Conservation (phyloP, 1,140 invertebrate species). For the Agrilus planipennis region DNA sequence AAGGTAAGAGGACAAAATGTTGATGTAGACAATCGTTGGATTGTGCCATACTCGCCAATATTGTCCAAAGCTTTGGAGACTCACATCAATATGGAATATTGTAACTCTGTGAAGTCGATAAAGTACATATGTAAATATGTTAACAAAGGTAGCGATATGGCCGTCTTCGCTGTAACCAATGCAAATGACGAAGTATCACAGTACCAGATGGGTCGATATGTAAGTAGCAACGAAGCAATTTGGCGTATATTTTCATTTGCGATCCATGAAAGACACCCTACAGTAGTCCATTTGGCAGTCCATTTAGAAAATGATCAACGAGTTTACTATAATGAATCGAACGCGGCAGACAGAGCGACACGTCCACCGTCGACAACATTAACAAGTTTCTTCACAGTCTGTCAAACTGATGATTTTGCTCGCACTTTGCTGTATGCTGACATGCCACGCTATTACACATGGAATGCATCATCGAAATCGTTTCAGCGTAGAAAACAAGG, state of each 20-base stretch:
- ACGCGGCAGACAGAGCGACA: slow-evolving; percentile 17
- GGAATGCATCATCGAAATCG: slow-evolving; percentile 19
- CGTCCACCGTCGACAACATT: slow-evolving; percentile 32
- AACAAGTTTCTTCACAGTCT: slow-evolving; percentile 32
- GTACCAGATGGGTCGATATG: slow-evolving; percentile 34
- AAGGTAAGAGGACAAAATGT: slow-evolving; percentile 17
- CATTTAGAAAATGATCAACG: slow-evolving; percentile 35
- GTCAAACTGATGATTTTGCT: slow-evolving; percentile 27
- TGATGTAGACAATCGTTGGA: slow-evolving; percentile 31
- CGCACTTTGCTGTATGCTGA: slow-evolving; percentile 29
- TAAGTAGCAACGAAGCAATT: slow-evolving; percentile 33
- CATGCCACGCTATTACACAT: slow-evolving; percentile 31
- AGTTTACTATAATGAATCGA: slow-evolving; percentile 31
- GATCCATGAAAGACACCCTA: slow-evolving; percentile 34
- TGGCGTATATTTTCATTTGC: slow-evolving; percentile 35
- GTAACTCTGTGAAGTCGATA: slow-evolving; percentile 29
- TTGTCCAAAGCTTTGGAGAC: slow-evolving; percentile 26
- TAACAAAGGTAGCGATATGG: slow-evolving; percentile 25
- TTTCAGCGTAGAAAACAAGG: slow-evolving; percentile 19
- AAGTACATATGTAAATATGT: slow-evolving; percentile 34
- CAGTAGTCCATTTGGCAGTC: slow-evolving; percentile 32
- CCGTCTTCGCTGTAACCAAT: slow-evolving; percentile 13
- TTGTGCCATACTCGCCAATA: slow-evolving; percentile 32
- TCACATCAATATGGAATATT: slow-evolving; percentile 32
- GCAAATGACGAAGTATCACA: slow-evolving; percentile 23